Conservation (phyloP, 2,113 vertebrate species). For the Xenopus laevis region DNA sequence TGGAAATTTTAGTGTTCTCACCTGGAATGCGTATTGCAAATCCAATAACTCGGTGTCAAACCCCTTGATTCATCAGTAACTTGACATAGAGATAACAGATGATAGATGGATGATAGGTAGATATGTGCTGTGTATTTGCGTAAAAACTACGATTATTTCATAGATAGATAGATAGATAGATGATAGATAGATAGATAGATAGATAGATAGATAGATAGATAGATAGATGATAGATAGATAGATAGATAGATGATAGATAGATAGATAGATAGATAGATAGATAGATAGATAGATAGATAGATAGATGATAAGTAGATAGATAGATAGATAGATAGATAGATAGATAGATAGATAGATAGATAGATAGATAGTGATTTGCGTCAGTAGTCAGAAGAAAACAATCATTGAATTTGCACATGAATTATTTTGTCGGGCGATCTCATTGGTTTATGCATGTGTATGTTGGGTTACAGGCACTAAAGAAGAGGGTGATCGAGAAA, state of each 20-base stretch:
- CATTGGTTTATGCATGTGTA: no score
- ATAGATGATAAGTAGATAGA: not conserved
- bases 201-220: no score
- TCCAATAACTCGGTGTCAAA: not conserved
- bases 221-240: no score
- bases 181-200: no score
- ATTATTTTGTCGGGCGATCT: slow-evolving; percentile 33
- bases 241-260: not conserved
- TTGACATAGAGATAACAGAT: not conserved
- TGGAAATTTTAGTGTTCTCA: slow-evolving; percentile 54
- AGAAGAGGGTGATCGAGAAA: slow-evolving; percentile 94
- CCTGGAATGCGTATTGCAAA: slow-evolving; percentile 24
- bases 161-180: slow-evolving; percentile 3
- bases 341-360: not conserved
- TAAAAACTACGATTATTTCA: no score
- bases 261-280: not conserved
- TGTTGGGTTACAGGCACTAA: slow-evolving; percentile 71
- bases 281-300: slow-evolving; percentile 2
- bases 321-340: not conserved
- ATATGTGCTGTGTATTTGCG: no score
- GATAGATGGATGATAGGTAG: not conserved
- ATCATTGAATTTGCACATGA: not conserved
- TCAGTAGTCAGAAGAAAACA: not conserved
- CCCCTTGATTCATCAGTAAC: not conserved
- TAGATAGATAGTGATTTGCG: not conserved